phyloP scores from a whole-genome alignment of 2,888 invertebrate species.

The Nasonia oneida region DNA sequence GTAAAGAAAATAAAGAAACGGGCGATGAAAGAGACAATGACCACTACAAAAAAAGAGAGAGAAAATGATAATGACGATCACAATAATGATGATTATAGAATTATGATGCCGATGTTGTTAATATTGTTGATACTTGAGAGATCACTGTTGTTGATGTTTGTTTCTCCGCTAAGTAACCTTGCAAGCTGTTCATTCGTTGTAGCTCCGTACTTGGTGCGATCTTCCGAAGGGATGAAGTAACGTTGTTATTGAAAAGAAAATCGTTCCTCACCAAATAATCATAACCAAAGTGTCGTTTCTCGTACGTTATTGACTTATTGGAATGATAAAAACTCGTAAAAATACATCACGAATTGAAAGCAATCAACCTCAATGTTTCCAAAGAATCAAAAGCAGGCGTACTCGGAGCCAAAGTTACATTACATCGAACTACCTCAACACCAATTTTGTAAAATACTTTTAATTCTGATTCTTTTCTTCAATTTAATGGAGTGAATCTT shows the following conservation, averaged over 20 bases:
- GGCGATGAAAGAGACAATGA: constrained; percentile 48
- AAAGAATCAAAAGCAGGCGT: constrained; percentile 33
- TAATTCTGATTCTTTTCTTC: constrained; percentile 22
- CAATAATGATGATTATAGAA: constrained; percentile 69
- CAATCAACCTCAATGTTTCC: neutral
- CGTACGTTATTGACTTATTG: neutral
- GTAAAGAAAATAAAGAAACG: constrained; percentile 41
- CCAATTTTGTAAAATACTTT: constrained; percentile 4
- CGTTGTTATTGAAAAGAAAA: constrained; percentile 31
- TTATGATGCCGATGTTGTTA: constrained; percentile 74
- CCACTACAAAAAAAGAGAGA: constrained; percentile 59
- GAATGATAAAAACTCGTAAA: neutral
- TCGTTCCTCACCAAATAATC: constrained; percentile 67
- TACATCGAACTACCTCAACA: constrained; percentile 48
- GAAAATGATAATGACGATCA: constrained; percentile 66
- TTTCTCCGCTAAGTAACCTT: constrained; percentile 71
- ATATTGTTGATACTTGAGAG: constrained; percentile 75
- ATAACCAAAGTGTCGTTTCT: constrained; percentile 29
- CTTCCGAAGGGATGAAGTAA: constrained; percentile 68
- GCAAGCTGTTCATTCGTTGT: constrained; percentile 71
- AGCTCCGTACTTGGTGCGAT: constrained; percentile 67
- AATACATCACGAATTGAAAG: neutral
- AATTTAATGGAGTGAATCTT: neutral
- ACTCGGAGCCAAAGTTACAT: constrained; percentile 43
- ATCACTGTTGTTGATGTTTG: constrained; percentile 76